A percentile compares a stretch with the other conserved stretches of the same genome.
Evolutionary conservation across 92 coral and sea anemone genomes (phyloP).

Genomic region (Pocillopora meandrina): DNA sequence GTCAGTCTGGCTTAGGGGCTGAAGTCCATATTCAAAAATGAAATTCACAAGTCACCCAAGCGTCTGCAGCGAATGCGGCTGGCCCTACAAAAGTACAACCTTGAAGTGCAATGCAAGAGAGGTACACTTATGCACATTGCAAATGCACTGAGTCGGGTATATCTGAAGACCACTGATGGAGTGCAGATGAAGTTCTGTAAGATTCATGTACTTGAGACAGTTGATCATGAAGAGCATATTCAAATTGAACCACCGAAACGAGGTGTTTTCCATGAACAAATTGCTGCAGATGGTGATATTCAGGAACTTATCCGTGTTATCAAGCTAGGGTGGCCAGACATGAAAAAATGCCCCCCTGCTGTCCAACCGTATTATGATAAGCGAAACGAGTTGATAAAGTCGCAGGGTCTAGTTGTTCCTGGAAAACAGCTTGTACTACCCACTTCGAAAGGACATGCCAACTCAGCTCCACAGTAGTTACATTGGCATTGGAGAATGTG

Average conservation of each 20-base stretch:
- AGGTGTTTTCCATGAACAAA: conserved; percentile 29
- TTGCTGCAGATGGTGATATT: conserved; percentile 36
- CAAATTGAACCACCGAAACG: conserved; percentile 35
- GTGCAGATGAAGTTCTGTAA: conserved; percentile 38
- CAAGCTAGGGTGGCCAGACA: conserved; percentile 43
- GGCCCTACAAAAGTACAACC: conserved; percentile 31
- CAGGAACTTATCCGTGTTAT: conserved; percentile 46
- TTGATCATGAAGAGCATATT: conserved; percentile 41
- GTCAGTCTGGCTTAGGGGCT: conserved; percentile 57
- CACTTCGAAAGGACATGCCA: conserved; percentile 37
- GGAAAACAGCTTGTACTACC: conserved; percentile 35
- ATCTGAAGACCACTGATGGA: conserved; percentile 37
- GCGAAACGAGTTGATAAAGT: conserved; percentile 15
- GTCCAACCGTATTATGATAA: conserved; percentile 31
- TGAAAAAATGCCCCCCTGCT: conserved; percentile 44
- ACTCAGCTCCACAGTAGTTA: conserved; percentile 46
- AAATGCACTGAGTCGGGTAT: conserved; percentile 41
- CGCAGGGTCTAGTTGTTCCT: conserved; percentile 23
- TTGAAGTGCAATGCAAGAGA: conserved; percentile 37
- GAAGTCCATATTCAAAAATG: conserved; percentile 58
- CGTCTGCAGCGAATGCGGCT: conserved; percentile 43
- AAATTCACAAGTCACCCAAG: conserved; percentile 63
- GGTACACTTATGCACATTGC: conserved; percentile 53
- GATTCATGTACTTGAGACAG: conserved; percentile 41
- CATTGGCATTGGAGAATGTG: conserved; percentile 36